Percentiles rank a stretch among this genome's conserved stretches.
Evolutionary conservation across 2,888 invertebrate species (phyloP).

Genomic region (Hirtodrosophila histrioides): DNA sequence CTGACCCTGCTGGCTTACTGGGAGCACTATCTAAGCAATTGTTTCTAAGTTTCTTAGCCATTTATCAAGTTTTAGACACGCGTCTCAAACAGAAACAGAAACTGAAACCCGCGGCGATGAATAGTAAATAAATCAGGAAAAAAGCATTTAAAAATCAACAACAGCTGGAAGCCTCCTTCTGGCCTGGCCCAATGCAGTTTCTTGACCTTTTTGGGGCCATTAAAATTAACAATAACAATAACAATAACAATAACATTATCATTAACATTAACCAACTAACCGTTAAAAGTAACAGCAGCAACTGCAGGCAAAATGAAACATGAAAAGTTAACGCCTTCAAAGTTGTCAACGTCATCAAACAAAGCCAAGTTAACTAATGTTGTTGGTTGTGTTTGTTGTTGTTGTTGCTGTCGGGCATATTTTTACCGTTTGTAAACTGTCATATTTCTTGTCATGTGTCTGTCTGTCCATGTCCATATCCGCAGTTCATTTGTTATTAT

Average conservation of each 20-base stretch:
- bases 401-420: conserved; percentile 40
- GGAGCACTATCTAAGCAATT: conserved; percentile 7
- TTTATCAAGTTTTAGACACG: conserved; percentile 42
- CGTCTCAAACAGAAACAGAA: conserved; percentile 22
- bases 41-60: conserved; percentile 23
- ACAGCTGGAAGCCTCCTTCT: conserved; percentile 11
- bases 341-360: conserved; percentile 62
- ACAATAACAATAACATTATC: conserved; percentile 10
- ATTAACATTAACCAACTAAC: conserved; percentile 37
- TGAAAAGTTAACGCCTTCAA: conserved; percentile 54
- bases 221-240: conserved; percentile 16
- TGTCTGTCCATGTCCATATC: conserved; percentile 3
- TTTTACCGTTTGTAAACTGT: conserved; percentile 75
- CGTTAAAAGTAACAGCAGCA: conserved; percentile 37
- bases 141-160: conserved; percentile 19
- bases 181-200: conserved; percentile 41
- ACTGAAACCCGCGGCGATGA: neutral
- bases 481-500: conserved; percentile 72
- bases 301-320: conserved; percentile 27
- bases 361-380: conserved; percentile 32
- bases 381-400: conserved; percentile 12
- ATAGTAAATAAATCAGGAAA: conserved; percentile 14
- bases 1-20: neutral
- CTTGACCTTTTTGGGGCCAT: conserved; percentile 48
- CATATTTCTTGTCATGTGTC: conserved; percentile 48